Evolutionary conservation across 2,888 invertebrate genomes (phyloP).

Genomic region (Mythimna loreyi): DNA sequence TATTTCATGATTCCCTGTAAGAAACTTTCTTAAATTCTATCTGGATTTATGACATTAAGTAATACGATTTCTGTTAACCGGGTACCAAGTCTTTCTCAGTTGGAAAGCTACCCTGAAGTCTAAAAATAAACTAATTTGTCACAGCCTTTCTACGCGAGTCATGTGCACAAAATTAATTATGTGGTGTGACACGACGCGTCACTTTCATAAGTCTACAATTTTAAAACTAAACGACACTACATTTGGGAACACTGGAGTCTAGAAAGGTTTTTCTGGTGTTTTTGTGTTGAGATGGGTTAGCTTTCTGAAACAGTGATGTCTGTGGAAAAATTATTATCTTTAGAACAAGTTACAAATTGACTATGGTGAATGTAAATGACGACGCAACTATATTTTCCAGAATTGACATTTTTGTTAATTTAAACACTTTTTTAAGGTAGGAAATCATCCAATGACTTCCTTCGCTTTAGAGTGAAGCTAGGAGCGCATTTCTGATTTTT

Average conservation of each 20-base stretch:
- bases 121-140: constrained; percentile 32
- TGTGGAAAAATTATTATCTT: constrained; percentile 6
- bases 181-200: constrained; percentile 20
- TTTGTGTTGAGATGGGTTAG: constrained; percentile 5
- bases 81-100: background rate
- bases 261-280: background rate
- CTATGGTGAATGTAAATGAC: background rate
- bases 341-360: background rate
- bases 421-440: too few species aligned
- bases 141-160: constrained; percentile 16
- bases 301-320: background rate
- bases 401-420: too few species aligned
- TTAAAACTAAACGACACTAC: constrained; percentile 14
- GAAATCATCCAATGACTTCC: too few species aligned
- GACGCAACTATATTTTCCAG: background rate
- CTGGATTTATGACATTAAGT: too few species aligned
- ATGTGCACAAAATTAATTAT: constrained; percentile 38
- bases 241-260: background rate
- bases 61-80: background rate
- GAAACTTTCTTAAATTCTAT: too few species aligned
- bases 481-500: too few species aligned
- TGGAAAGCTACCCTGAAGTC: background rate
- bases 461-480: too few species aligned
- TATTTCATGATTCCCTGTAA: too few species aligned
- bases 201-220: constrained; percentile 11